Evolutionary conservation across 2,888 invertebrate species (phyloP).

Genomic region (Athripsodes cinereus): DNA sequence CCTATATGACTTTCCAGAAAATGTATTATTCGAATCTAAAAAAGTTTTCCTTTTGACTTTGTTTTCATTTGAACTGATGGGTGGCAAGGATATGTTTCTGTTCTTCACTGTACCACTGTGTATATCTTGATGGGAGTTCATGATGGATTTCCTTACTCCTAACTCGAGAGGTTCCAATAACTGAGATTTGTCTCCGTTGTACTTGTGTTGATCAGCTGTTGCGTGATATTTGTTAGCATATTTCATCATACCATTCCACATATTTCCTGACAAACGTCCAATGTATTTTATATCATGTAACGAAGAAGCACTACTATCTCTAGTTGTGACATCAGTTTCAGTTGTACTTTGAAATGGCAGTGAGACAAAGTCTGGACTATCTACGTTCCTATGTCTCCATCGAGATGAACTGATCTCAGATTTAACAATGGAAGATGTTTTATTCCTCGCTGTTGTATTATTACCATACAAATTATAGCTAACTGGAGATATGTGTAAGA

Average conservation of each 20-base stretch:
- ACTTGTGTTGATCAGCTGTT: conserved; percentile 8
- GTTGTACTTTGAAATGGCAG: conserved; percentile 13
- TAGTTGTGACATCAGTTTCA: conserved; percentile 10
- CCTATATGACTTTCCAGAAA: conserved; percentile 11
- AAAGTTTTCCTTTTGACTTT: conserved; percentile 32
- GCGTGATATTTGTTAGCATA: background rate
- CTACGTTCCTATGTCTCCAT: conserved; percentile 39
- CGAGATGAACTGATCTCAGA: conserved; percentile 46
- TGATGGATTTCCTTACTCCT: conserved; percentile 1
- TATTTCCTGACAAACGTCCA: background rate
- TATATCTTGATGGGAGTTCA: conserved; percentile 10
- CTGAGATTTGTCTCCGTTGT: conserved; percentile 13
- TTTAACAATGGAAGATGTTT: conserved; percentile 40
- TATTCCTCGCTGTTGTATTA: conserved; percentile 30
- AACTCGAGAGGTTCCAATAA: conserved; percentile 19
- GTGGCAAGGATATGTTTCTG: conserved; percentile 45
- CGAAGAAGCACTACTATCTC: conserved; percentile 23
- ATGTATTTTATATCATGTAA: conserved; percentile 6
- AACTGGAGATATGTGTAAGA: conserved; percentile 45
- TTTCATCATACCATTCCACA: background rate
- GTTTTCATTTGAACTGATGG: conserved; percentile 43
- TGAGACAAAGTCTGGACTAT: conserved; percentile 37
- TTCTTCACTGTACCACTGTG: conserved; percentile 14
- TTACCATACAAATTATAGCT: conserved; percentile 39
- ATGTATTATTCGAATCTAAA: background rate